Evolutionary conservation across 2,797 vertebrate species (phyloP).

Genomic region (Sebastes dallii): DNA sequence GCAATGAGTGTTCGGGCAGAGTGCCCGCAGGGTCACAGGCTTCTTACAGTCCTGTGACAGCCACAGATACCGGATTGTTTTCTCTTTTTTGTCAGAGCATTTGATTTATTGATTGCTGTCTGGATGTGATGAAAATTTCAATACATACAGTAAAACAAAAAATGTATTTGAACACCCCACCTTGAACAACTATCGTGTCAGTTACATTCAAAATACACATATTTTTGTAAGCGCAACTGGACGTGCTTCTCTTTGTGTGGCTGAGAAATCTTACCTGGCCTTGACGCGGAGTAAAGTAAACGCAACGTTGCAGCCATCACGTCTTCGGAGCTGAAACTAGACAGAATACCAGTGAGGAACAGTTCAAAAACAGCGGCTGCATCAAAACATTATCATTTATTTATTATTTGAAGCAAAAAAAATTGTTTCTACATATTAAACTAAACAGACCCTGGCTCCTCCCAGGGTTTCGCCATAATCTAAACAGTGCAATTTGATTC

Average conservation of each 20-base stretch:
- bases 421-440: not conserved
- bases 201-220: too few species aligned
- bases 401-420: not conserved
- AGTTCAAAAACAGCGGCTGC: not conserved
- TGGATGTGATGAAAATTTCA: too few species aligned
- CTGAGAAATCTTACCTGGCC: slow-evolving; percentile 72
- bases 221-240: not conserved
- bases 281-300: slow-evolving; percentile 72
- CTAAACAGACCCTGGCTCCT: not conserved
- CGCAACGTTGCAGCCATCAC: slow-evolving; percentile 80
- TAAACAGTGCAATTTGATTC: not conserved
- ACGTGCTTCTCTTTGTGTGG: not conserved
- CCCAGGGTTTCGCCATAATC: not conserved
- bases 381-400: not conserved
- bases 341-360: not conserved
- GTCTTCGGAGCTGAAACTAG: slow-evolving; percentile 40
- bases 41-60: too few species aligned
- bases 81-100: too few species aligned
- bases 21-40: too few species aligned
- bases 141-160: too few species aligned
- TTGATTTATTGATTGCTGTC: too few species aligned
- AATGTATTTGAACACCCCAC: too few species aligned
- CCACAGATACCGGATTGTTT: too few species aligned
- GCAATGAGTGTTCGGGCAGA: too few species aligned
- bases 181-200: not conserved